Evolutionary conservation across 2,797 vertebrate genomes (phyloP).

Genomic region (Crenichthys baileyi): DNA sequence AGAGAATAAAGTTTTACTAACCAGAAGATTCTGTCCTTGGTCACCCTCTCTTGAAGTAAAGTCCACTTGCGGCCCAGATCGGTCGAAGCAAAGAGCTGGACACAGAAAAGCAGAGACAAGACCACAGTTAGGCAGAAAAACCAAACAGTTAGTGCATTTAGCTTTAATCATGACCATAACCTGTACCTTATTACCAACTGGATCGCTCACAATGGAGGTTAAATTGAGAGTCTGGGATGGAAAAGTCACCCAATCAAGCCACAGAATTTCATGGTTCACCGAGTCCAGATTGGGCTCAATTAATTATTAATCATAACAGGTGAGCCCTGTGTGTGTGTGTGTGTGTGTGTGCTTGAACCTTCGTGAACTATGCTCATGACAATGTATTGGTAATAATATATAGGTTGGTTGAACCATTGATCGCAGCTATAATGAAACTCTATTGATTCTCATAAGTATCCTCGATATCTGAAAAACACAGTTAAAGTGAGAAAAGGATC

Average conservation of each 20-base stretch:
- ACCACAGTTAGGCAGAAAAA: constrained; percentile 15
- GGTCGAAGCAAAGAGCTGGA: constrained; percentile 87
- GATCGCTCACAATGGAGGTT: constrained; percentile 21
- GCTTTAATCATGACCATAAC: constrained; percentile 16
- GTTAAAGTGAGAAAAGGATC: constrained; percentile 7
- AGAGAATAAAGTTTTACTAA: constrained; percentile 58
- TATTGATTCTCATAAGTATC: constrained; percentile 60
- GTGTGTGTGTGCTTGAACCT: constrained; percentile 4
- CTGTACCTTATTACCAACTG: constrained; percentile 10
- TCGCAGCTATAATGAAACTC: constrained; percentile 52
- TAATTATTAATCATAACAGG: constrained; percentile 49
- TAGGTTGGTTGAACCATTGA: constrained; percentile 44
- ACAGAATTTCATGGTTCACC: constrained; percentile 56
- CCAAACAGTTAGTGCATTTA: constrained; percentile 10
- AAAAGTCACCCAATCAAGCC: constrained; percentile 33
- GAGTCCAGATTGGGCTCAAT: constrained; percentile 45
- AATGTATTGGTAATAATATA: constrained; percentile 6
- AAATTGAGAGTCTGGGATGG: constrained; percentile 13
- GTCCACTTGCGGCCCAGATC: constrained; percentile 93
- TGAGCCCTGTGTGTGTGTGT: constrained; percentile 15
- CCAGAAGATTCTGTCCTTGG: constrained; percentile 94
- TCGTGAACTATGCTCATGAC: neutral
- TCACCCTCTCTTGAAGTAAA: constrained; percentile 90
- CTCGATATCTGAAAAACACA: constrained; percentile 27
- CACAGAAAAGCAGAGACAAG: neutral